Conservation (phyloP, 2,797 vertebrate species). For the Salarias fasciatus region DNA sequence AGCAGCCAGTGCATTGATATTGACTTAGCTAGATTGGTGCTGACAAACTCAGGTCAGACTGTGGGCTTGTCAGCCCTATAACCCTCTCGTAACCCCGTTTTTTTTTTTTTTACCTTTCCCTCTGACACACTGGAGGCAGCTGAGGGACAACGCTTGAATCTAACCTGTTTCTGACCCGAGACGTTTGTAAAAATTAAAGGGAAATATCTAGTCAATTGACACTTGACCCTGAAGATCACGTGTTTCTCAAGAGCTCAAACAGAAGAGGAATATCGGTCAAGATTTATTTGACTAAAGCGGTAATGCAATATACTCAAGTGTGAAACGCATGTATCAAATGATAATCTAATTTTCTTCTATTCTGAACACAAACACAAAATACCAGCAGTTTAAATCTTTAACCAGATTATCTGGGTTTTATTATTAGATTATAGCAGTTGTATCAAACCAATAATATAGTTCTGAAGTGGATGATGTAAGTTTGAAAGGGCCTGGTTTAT, state of each 20-base stretch:
- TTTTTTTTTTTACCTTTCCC: slow-evolving; percentile 62
- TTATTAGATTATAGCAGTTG: slow-evolving; percentile 42
- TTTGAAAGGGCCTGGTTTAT: slow-evolving; percentile 12
- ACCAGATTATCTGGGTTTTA: slow-evolving; percentile 16
- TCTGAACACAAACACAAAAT: slow-evolving; percentile 5
- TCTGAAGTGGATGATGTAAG: slow-evolving; percentile 23
- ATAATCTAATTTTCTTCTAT: slow-evolving; percentile 31
- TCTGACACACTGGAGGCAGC: slow-evolving; percentile 54
- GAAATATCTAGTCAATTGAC: slow-evolving; percentile 38
- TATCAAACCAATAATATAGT: slow-evolving; percentile 21
- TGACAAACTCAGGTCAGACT: slow-evolving; percentile 80
- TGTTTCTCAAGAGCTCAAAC: slow-evolving; percentile 12
- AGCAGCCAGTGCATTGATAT: slow-evolving; percentile 80
- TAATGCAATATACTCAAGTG: slow-evolving; percentile 18
- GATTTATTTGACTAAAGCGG: slow-evolving; percentile 27
- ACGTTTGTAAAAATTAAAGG: slow-evolving; percentile 39
- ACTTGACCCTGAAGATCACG: slow-evolving; percentile 37
- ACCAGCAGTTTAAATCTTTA: slow-evolving; percentile 8
- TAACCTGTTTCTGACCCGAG: slow-evolving; percentile 43
- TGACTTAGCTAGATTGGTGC: slow-evolving; percentile 81
- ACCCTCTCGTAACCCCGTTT: slow-evolving; percentile 75
- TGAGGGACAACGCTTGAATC: slow-evolving; percentile 36
- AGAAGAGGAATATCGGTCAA: too few species aligned
- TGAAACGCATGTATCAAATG: slow-evolving; percentile 25
- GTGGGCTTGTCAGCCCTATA: slow-evolving; percentile 75